Conservation (phyloP, 2,113 vertebrate species). For the Paedocypris sp. region DNA sequence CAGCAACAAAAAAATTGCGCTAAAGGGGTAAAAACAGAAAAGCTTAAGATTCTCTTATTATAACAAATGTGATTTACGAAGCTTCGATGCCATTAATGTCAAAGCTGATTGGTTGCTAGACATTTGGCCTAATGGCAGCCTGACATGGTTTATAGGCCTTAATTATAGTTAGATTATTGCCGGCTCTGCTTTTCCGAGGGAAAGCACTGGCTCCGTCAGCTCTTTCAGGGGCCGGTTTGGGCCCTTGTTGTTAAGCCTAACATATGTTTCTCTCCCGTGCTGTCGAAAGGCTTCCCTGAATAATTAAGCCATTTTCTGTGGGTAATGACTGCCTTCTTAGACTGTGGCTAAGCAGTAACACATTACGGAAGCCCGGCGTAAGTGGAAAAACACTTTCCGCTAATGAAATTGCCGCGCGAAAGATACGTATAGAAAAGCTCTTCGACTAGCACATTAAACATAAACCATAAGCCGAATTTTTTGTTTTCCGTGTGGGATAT, state of each 20-base stretch:
- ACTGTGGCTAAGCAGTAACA: conserved; percentile 29
- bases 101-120: conserved; percentile 59
- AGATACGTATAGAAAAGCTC: neutral
- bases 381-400: neutral
- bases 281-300: conserved; percentile 22
- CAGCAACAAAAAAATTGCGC: neutral
- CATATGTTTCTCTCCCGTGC: conserved; percentile 44
- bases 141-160: conserved; percentile 72
- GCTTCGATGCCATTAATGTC: conserved; percentile 56
- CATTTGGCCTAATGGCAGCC: conserved; percentile 53
- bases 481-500: too few species aligned
- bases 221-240: conserved; percentile 55
- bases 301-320: conserved; percentile 45
- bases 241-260: conserved; percentile 53
- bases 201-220: conserved; percentile 55
- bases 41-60: conserved; percentile 50
- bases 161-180: conserved; percentile 66
- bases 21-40: conserved; percentile 15
- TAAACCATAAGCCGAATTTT: too few species aligned
- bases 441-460: too few species aligned
- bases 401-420: neutral
- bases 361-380: neutral
- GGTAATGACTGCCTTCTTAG: conserved; percentile 28
- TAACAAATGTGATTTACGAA: conserved; percentile 53
- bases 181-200: conserved; percentile 55